phyloP scores from a whole-genome alignment of 1,140 invertebrate species.

The Chironomus tepperi region DNA sequence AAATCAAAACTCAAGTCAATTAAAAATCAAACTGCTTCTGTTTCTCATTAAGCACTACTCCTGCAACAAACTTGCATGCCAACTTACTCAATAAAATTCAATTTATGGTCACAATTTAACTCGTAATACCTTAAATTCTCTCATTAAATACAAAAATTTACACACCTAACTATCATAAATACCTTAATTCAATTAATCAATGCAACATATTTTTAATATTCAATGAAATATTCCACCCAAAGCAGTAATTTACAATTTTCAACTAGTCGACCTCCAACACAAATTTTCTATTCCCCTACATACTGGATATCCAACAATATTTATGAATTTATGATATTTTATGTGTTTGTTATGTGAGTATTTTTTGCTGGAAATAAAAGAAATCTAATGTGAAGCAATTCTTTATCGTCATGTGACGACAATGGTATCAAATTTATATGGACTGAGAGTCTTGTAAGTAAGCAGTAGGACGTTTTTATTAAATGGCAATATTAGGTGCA shows the following conservation, averaged over 20 bases:
- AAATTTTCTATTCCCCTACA: no score
- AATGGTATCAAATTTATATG: constrained; percentile 1
- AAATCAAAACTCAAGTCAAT: no score
- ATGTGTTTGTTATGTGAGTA: neutral
- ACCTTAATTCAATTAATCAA: neutral
- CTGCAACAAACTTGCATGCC: no score
- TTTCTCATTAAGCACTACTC: no score
- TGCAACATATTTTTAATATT: no score
- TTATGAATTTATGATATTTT: constrained; percentile 19
- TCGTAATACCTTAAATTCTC: no score
- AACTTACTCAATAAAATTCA: no score
- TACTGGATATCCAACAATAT: neutral
- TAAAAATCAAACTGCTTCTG: no score
- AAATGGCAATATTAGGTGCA: constrained; percentile 4
- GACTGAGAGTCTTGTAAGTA: neutral
- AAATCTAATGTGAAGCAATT: constrained; percentile 20
- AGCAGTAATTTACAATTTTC: neutral
- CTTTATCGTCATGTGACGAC: neutral
- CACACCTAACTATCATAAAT: neutral
- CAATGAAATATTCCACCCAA: neutral
- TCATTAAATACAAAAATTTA: no score
- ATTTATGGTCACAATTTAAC: no score
- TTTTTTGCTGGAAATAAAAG: neutral
- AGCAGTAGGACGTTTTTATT: constrained; percentile 17
- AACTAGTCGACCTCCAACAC: neutral